Percentiles rank a stretch among this genome's conserved stretches.
These are phyloP conservation scores for Drosophila infuscata DNA, from an alignment of 2,888 invertebrate species.

Conservation along the genomic window DNA sequence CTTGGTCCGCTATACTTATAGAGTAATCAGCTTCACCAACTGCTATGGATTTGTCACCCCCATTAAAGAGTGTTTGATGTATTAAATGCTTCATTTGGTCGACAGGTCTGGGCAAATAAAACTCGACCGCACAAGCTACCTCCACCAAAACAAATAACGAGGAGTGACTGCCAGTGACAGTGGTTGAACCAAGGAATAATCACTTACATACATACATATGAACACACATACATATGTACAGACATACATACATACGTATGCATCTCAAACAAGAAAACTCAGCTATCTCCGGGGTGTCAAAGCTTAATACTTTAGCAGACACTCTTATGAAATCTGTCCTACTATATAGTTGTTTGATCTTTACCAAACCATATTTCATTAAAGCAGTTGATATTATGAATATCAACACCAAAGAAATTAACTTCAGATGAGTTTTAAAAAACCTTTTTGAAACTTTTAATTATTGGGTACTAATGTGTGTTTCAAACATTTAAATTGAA, in stretches of 20 bases:
- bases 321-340: neutral
- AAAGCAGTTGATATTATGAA: neutral
- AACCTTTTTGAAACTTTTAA: too few relatives aligned
- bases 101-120: slow-evolving; percentile 85
- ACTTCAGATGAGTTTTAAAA: neutral
- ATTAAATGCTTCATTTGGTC: slow-evolving; percentile 86
- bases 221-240: slow-evolving; percentile 25
- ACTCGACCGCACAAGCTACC: slow-evolving; percentile 59
- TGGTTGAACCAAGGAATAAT: slow-evolving; percentile 58
- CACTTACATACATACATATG: slow-evolving; percentile 25
- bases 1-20: slow-evolving; percentile 47
- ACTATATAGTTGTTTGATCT: neutral
- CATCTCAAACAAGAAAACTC: slow-evolving; percentile 25
- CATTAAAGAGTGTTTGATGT: slow-evolving; percentile 85
- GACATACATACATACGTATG: slow-evolving; percentile 3
- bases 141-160: slow-evolving; percentile 40
- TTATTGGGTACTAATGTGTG: too few relatives aligned
- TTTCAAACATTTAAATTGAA: too few relatives aligned
- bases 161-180: slow-evolving; percentile 60
- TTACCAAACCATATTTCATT: neutral
- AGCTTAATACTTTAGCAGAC: neutral
- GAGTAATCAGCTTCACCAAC: slow-evolving; percentile 84
- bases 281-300: neutral
- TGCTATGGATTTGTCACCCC: slow-evolving; percentile 85
- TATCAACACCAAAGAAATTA: too few relatives aligned